Conservation (phyloP, 2,888 invertebrate species). For the Lasioglossum pauxillum region DNA sequence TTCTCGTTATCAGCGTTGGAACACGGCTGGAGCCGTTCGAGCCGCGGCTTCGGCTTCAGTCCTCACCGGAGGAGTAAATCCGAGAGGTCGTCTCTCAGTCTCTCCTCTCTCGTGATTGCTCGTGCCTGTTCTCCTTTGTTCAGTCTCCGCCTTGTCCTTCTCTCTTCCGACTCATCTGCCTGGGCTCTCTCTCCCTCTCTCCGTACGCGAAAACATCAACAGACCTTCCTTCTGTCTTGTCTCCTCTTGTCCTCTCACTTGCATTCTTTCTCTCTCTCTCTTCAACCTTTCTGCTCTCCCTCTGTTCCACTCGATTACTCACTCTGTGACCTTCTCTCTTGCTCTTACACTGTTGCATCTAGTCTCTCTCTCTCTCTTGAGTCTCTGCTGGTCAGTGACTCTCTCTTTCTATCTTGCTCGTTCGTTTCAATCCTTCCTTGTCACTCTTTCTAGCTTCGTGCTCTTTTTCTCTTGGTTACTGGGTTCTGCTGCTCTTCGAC, state of each 20-base stretch:
- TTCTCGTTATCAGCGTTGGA: conserved; percentile 72
- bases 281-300: neutral
- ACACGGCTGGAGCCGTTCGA: neutral
- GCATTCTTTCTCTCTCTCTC: neutral
- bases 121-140: conserved; percentile 51
- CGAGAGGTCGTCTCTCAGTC: conserved; percentile 41
- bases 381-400: neutral
- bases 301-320: neutral
- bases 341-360: neutral
- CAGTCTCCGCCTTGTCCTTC: neutral
- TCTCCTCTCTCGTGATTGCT: conserved; percentile 32
- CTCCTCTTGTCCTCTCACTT: neutral
- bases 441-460: neutral
- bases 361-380: neutral
- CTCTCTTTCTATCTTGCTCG: neutral
- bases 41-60: conserved; percentile 7
- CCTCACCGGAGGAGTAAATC: conserved; percentile 8
- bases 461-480: neutral
- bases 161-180: neutral
- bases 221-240: neutral
- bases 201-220: neutral
- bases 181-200: neutral
- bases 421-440: neutral
- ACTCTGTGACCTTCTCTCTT: neutral
- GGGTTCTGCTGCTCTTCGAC: too few species aligned